Evolutionary conservation across 2,888 invertebrate genomes (phyloP).

Genomic region (Parthenolecanium corni): DNA sequence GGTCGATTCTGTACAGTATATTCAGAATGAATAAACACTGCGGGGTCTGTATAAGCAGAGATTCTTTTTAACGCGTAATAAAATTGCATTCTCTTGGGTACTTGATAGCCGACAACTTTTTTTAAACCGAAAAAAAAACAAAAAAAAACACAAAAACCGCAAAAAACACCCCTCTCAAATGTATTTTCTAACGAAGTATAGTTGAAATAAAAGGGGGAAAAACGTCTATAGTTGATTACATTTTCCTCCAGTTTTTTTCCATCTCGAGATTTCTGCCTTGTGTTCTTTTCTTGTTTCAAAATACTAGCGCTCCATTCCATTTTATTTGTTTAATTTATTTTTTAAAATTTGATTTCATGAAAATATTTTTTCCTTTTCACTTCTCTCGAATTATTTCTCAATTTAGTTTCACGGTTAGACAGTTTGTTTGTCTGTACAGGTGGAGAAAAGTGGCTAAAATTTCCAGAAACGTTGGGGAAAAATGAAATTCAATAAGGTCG

Average conservation of each 20-base stretch:
- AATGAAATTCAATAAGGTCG: too few species aligned
- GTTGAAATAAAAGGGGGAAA: conserved; percentile 19
- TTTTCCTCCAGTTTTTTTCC: conserved; percentile 17
- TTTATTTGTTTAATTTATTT: not conserved
- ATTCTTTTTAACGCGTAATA: too few species aligned
- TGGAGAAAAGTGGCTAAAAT: too few species aligned
- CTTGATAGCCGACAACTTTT: conserved; percentile 10
- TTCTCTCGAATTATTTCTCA: too few species aligned
- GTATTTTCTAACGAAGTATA: conserved; percentile 20
- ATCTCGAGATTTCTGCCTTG: not conserved
- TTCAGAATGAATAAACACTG: too few species aligned
- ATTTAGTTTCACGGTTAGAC: too few species aligned
- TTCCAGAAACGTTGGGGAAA: too few species aligned
- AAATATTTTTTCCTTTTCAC: not conserved
- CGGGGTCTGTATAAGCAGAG: too few species aligned
- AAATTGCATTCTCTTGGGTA: not conserved
- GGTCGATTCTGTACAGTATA: too few species aligned
- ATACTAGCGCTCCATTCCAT: conserved; percentile 2
- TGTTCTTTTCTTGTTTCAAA: conserved; percentile 8
- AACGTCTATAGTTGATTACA: conserved; percentile 22
- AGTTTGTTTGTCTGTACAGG: too few species aligned
- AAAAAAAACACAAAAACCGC: conserved; percentile 2
- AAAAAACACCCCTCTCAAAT: conserved; percentile 20
- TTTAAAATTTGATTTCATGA: not conserved
- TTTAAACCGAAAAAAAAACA: not conserved